A percentile compares a stretch with the other conserved stretches of the same genome.
Evolutionary conservation across 2,113 vertebrate species (phyloP).

Genomic region (Macrotis lagotis): DNA sequence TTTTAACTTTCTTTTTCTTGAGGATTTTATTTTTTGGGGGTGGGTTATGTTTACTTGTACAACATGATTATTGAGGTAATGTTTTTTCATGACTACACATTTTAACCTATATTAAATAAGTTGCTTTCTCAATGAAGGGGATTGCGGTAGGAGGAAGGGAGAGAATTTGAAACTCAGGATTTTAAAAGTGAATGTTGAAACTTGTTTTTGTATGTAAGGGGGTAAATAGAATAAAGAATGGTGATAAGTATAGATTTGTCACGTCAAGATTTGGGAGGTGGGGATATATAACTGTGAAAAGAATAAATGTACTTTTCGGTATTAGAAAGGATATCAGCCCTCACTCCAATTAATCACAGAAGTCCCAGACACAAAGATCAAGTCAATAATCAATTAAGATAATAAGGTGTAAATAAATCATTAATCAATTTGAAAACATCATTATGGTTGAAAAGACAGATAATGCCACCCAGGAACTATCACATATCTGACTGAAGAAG

Average conservation of each 20-base stretch:
- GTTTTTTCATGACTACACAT: no score
- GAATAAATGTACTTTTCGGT: neutral
- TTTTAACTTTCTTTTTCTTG: no score
- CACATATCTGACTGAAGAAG: neutral
- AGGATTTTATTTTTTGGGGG: no score
- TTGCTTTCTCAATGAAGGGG: no score
- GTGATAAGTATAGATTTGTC: neutral
- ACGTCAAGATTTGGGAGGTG: neutral
- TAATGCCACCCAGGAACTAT: neutral
- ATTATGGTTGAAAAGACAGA: neutral
- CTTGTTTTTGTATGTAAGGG: no score
- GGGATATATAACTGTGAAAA: neutral
- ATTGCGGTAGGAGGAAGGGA: no score
- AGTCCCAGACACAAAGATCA: neutral
- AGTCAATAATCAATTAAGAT: neutral
- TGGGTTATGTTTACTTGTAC: no score
- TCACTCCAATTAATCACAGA: neutral
- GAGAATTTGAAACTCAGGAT: no score
- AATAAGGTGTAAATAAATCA: neutral
- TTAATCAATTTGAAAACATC: neutral
- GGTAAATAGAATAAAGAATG: no score
- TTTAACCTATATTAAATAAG: no score
- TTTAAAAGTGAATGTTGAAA: no score
- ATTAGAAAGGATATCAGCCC: neutral
- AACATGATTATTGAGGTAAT: no score